These are phyloP conservation scores for Anguilla japonica DNA, from an alignment of 2,113 vertebrate genomes.

Conservation along the genomic window DNA sequence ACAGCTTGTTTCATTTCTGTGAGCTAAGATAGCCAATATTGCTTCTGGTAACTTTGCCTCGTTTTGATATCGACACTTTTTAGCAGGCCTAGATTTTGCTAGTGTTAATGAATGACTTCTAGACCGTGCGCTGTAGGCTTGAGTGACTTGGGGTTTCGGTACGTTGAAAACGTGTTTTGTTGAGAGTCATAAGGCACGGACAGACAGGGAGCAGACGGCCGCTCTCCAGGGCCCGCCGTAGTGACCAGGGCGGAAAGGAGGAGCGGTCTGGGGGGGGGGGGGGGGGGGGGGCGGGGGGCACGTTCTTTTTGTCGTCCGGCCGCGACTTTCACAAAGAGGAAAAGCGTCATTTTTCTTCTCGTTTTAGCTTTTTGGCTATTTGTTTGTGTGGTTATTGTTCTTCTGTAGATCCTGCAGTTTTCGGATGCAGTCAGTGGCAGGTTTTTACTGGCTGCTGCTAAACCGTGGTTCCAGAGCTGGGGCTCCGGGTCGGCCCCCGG, in stretches of 20 bases:
- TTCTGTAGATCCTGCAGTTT: background rate
- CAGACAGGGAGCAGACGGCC: constrained; percentile 37
- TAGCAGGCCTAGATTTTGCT: too few species aligned
- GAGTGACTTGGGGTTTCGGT: too few species aligned
- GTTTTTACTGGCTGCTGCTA: background rate
- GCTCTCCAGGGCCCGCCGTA: constrained; percentile 12
- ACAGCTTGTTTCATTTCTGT: too few species aligned
- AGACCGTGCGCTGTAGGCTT: too few species aligned
- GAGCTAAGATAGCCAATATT: too few species aligned
- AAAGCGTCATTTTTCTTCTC: background rate
- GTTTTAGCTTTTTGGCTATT: background rate
- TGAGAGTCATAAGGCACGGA: constrained; percentile 31
- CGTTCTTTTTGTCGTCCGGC: background rate
- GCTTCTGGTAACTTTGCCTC: too few species aligned
- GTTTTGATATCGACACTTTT: too few species aligned
- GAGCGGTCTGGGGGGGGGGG: background rate
- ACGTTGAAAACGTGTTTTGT: background rate
- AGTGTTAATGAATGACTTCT: too few species aligned
- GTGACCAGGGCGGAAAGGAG: constrained; percentile 25
- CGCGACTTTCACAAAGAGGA: too few species aligned
- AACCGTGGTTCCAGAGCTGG: too few species aligned
- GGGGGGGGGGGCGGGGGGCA: background rate
- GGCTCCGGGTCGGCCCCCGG: too few species aligned
- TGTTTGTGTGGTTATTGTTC: background rate
- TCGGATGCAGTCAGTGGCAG: constrained; percentile 29